These are phyloP conservation scores for Pseudolycoriella hygida DNA, from an alignment of 2,888 invertebrate species.

Conservation along the genomic window DNA sequence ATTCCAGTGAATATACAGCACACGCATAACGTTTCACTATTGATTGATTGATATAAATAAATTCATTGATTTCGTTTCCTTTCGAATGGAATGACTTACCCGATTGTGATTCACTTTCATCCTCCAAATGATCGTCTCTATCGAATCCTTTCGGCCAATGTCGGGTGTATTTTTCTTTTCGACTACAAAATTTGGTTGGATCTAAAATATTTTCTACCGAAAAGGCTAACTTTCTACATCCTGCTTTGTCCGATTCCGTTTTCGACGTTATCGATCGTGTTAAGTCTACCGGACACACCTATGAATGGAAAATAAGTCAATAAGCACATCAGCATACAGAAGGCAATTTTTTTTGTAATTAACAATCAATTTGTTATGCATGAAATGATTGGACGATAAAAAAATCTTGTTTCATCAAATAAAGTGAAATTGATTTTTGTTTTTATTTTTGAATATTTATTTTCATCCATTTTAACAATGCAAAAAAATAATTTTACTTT, in stretches of 20 bases:
- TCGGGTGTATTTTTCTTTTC: constrained; percentile 24
- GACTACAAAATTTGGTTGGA: constrained; percentile 76
- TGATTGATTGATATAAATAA: neutral
- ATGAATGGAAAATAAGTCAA: neutral
- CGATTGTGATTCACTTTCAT: constrained; percentile 32
- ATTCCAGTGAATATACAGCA: no score
- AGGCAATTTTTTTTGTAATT: no score
- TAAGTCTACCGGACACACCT: constrained; percentile 29
- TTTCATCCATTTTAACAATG: no score
- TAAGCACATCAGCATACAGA: no score
- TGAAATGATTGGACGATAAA: no score
- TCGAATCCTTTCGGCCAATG: constrained; percentile 29
- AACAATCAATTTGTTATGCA: no score
- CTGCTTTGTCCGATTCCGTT: constrained; percentile 23
- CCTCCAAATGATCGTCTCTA: constrained; percentile 27
- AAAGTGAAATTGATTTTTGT: no score
- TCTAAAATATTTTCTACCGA: constrained; percentile 83
- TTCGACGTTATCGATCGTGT: constrained; percentile 25
- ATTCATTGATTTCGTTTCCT: no score
- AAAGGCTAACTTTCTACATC: constrained; percentile 49
- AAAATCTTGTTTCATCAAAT: no score
- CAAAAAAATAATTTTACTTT: no score
- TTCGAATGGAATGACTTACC: constrained; percentile 32
- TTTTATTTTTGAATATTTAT: no score
- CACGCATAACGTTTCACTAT: no score